Evolutionary conservation across 2,888 invertebrate species (phyloP), one percentile per base, ranked within the genome.

Genomic region (Cryptophagus acutangulus): DNA sequence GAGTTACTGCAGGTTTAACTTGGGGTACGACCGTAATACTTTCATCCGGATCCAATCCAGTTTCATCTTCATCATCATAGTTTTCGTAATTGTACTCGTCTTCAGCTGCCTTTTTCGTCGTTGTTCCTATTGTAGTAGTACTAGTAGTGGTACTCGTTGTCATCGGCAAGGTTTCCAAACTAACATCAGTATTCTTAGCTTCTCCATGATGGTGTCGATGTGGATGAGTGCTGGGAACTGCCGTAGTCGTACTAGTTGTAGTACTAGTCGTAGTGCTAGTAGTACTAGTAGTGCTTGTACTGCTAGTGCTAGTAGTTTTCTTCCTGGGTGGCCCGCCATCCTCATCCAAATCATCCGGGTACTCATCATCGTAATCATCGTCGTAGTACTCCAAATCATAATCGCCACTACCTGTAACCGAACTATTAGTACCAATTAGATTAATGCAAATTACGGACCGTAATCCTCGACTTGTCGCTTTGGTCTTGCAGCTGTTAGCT

Each of bases 141-240:
- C n/a, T 29, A 5, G 29, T 29, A 6, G 12, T 29, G 9, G 5
- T 29, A n/a, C 5, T 29, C 5, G 29, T 29, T 29, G 29, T 29
- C 12, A 12, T 29, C 12, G 29, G n/a, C n/a, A n/a, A n/a, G n/a
- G n/a, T n/a, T n/a, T n/a, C n/a, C n/a, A n/a, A n/a, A n/a, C n/a
- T n/a, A n/a, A n/a, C n/a, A n/a, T n/a, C n/a, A n/a, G n/a, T 45
- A 31, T 52, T 55, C 2, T 57, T 57, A 1, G 48, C 51, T 54
- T 71, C 67, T n/a, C 72, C 71, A 54, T 72, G 71, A 51, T 72
- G 70, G 52, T 74, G 73, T 34, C 73, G 58, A 51, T 73, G 72
- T 5, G 67, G 70, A 58, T 72, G 72, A 36, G 58, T 46, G 8
- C 15, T 33, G 9, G 40, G 36, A 12, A 36, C 28, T 16, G 48